Evolutionary conservation across 2,113 vertebrate species (phyloP).

Genomic region (Geococcyx californianus): DNA sequence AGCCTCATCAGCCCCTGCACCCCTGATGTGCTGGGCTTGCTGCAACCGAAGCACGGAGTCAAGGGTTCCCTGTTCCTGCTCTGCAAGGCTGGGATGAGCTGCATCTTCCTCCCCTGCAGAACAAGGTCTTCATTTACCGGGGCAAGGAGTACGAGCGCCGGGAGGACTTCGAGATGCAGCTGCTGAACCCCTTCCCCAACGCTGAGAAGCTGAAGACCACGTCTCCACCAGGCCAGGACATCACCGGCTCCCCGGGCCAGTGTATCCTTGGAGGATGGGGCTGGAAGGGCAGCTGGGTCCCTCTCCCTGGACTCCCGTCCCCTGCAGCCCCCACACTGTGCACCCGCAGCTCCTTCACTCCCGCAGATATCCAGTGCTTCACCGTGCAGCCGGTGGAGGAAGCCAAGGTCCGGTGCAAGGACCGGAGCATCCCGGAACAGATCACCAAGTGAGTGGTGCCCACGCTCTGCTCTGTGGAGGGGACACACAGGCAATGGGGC

Average conservation of each 20-base stretch:
- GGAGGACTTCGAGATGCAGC: constrained; percentile 61
- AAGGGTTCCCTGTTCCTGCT: rapidly evolving
- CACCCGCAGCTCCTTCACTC: constrained; percentile 30
- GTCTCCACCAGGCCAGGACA: neutral
- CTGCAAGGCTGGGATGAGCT: neutral
- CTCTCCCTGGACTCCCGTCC: neutral
- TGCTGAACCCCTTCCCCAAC: constrained; percentile 59
- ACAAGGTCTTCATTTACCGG: constrained; percentile 70
- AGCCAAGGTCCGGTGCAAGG: neutral
- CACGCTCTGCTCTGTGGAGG: neutral
- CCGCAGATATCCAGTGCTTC: constrained; percentile 68
- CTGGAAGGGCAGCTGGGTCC: rapidly evolving
- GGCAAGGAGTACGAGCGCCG: constrained; percentile 69
- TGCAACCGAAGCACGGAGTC: neutral
- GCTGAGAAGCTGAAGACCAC: constrained; percentile 64
- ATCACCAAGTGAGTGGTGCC: constrained; percentile 52
- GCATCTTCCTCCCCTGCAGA: neutral
- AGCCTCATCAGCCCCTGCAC: neutral
- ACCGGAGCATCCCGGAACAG: constrained; percentile 55
- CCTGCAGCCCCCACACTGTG: rapidly evolving
- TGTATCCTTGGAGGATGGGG: constrained; percentile 20
- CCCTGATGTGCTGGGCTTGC: rapidly evolving
- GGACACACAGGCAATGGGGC: rapidly evolving
- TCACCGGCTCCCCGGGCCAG: constrained; percentile 15
- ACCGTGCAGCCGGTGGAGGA: constrained; percentile 50